Evolutionary conservation across 1,140 invertebrate species (phyloP).

Genomic region (Dolichoris vasculosae): DNA sequence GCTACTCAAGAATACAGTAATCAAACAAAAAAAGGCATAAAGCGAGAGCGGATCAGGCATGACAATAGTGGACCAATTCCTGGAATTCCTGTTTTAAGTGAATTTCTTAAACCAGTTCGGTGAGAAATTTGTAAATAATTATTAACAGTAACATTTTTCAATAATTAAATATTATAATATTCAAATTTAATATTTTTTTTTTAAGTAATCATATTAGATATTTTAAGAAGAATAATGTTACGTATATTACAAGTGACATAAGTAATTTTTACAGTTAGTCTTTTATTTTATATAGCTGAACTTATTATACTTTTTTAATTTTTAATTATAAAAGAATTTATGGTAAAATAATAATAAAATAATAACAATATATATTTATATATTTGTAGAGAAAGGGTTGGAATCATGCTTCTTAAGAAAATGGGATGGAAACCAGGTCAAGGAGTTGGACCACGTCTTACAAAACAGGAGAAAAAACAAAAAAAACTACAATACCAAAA

Average conservation of each 20-base stretch:
- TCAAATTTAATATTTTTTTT: no score
- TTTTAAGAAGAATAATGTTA: no score
- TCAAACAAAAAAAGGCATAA: slow-evolving; percentile 72
- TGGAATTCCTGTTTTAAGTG: slow-evolving; percentile 85
- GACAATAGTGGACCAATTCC: slow-evolving; percentile 83
- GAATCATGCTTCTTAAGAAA: slow-evolving; percentile 87
- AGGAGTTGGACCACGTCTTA: slow-evolving; percentile 87
- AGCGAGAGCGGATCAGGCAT: slow-evolving; percentile 71
- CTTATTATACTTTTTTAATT: no score
- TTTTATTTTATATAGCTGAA: no score
- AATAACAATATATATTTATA: not conserved
- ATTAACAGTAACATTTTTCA: no score
- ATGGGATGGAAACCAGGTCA: slow-evolving; percentile 95
- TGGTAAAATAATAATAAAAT: not conserved
- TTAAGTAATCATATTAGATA: no score
- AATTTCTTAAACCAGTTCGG: slow-evolving; percentile 86
- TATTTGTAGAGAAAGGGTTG: slow-evolving; percentile 85
- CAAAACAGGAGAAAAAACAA: slow-evolving; percentile 77
- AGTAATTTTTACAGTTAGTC: no score
- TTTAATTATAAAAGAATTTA: no score
- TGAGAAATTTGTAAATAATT: slow-evolving; percentile 58
- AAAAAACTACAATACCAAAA: slow-evolving; percentile 66
- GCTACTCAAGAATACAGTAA: slow-evolving; percentile 84
- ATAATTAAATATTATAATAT: no score
- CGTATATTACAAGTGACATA: no score